Base-by-base conservation (phyloP, 2,797 vertebrate genomes). In the Anableps anableps region DNA sequence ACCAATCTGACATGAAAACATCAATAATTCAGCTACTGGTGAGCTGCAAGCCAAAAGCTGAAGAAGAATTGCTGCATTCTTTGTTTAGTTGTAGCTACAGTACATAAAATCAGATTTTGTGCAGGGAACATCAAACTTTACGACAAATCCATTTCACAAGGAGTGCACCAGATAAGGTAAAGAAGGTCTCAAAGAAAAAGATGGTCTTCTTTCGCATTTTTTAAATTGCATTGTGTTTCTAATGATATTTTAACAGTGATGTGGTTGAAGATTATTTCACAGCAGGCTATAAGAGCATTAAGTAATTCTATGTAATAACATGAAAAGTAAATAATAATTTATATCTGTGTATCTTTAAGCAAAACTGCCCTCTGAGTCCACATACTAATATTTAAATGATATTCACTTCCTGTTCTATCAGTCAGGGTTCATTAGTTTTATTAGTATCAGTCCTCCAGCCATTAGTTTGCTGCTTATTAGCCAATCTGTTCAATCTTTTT, bases 21-120 rank as follows among this genome's bases (percentile, higher is more conserved):
- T 91, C 71, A 85, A 86, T 91, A 86, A 91, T 89, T 91, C 81
- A 92, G 71, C 17, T 70, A 64, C 45, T 83, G 81, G 34, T 78
- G 76, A 45, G 76, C 58, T 77, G 55, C 80, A 75, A 48, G 87
- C 82, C 85, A 82, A 81, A 72, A 85, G 66, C 82, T 47, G 71
- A 36, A 78, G 62, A 36, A 77, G 83, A 75, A 85, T 45, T 86
- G 76, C 88, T 82, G 81, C 53, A 58, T 83, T 82, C 7, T 87
- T 86, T 88, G 84, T 82, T 89, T 88, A 79, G 83, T 75, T 86
- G 85, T 77, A 72, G 72, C 76, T 82, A 72, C 72, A 91, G 70
- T 82, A 85, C 81, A 92, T 90, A 86, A 90, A 88, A 79, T 88
- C 43, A 77, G 43, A 80, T 85, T 80, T 75, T 86, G 64, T 75